A percentile compares a stretch with the other conserved stretches of the same genome.
Evolutionary conservation across 2,888 invertebrate genomes (phyloP).

Genomic region (Perizoma affinitatum): DNA sequence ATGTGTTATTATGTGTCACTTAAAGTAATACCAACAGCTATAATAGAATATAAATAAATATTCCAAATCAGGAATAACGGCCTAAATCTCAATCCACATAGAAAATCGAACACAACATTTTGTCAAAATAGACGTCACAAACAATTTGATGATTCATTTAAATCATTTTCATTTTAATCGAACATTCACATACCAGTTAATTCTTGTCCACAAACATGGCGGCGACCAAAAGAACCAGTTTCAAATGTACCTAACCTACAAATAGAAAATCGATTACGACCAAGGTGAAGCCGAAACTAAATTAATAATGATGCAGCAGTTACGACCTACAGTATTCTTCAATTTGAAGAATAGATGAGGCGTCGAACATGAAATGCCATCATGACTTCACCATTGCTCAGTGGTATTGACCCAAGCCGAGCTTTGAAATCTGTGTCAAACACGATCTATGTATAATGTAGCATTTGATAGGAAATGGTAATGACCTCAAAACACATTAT

Average conservation of each 20-base stretch:
- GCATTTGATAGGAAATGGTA: background rate
- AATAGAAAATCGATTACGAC: constrained; percentile 35
- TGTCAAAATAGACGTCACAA: background rate
- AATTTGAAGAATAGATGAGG: constrained; percentile 16
- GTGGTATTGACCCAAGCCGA: constrained; percentile 34
- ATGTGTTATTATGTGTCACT: constrained; percentile 29
- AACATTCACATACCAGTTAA: constrained; percentile 10
- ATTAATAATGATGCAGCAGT: constrained; percentile 31
- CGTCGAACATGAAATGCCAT: constrained; percentile 32
- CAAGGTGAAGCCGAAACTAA: constrained; percentile 27
- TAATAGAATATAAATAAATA: too few relatives aligned
- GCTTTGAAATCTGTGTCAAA: constrained; percentile 21
- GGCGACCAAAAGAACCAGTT: constrained; percentile 19
- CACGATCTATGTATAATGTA: constrained; percentile 4
- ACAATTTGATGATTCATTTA: constrained; percentile 4
- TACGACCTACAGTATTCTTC: constrained; percentile 20
- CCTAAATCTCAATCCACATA: too few relatives aligned
- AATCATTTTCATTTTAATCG: background rate
- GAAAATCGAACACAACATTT: too few relatives aligned
- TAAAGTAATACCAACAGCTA: background rate
- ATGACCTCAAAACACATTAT: background rate
- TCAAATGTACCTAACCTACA: constrained; percentile 4
- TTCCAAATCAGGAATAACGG: too few relatives aligned
- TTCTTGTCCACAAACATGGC: constrained; percentile 9
- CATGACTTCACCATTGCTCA: constrained; percentile 29